Base-by-base conservation (phyloP, 1,140 invertebrate genomes). In the Pristionchus pacificus region DNA sequence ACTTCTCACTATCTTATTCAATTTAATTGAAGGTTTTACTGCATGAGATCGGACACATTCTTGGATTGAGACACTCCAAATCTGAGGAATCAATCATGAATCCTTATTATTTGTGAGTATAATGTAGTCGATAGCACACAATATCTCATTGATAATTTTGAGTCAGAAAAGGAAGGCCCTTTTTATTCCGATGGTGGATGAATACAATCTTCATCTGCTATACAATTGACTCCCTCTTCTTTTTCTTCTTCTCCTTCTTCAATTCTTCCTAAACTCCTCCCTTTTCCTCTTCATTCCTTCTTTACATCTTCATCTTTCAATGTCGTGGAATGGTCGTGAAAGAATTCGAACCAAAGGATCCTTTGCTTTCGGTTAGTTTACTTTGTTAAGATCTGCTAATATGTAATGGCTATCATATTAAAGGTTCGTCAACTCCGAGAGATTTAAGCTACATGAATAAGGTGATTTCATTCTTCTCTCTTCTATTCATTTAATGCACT, bases 361-460 rank as follows among this genome's bases (percentile, higher is more conserved):
- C 28, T 73, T 73, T 66, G 71, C 65, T 3, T 73, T 73, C 49
- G n/a, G n/a, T n/a, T n/a, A n/a, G n/a, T n/a, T n/a, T n/a, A n/a
- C n/a, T n/a, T n/a, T n/a, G n/a, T n/a, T n/a, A n/a, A n/a, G n/a
- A n/a, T n/a, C n/a, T n/a, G n/a, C n/a, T n/a, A n/a, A n/a, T n/a
- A n/a, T n/a, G n/a, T n/a, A n/a, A n/a, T n/a, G n/a, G n/a, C n/a
- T n/a, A n/a, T n/a, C n/a, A n/a, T n/a, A n/a, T n/a, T n/a, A n/a
- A n/a, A n/a, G 71, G 71, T 31, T 72, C 68, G 31, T 60, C 49
- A 24, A 73, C 71, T 64, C 71, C 71, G 19, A 31, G 71, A 31
- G 71, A 73, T 64, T 60, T 73, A 19, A 63, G 59, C 2, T 66
- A 73, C 60, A 68, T 73, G 71, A 73, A 65, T 33, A 73, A 73